Evolutionary conservation across 2,888 invertebrate species (phyloP), one percentile per base, ranked within the genome.

Genomic region (Lasioglossum lativentre): DNA sequence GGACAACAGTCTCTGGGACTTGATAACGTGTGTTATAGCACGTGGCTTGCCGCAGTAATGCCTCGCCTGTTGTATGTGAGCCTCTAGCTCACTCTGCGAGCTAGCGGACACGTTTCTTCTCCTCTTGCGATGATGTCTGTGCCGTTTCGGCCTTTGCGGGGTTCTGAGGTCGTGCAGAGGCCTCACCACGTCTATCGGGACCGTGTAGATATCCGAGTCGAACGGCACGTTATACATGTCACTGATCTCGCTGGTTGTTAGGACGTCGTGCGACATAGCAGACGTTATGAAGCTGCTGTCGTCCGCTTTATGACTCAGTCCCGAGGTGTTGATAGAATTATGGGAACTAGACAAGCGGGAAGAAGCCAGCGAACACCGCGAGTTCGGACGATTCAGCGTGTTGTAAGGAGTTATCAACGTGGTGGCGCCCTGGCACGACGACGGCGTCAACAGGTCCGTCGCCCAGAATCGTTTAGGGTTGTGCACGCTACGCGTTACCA

Each of bases 211-310:
- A 94, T 98, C 98, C 91, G 98, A 98, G 93, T 98, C 98, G 91
- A 98, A 97, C 88, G 98, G 98, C 85, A 98, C 98, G 95, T 98
- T 98, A 94, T 98, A 98, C 96, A 98, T 97, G 94, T 98, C 98
- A 76, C 93, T 93, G 85, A 98, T 98, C 93, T 97, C 97, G 86
- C 97, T 97, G n/a, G 97, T 96, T 86, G 97, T 96, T 59, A 98
- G 95, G 3, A 98, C 97, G 93, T 98, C 98, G 93, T 98, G 98
- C 0, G 98, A 98, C 96, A 98, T 98, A 52, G 98, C 98, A 93
- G 98, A 98, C 0, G 98, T 98, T 89, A 98, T 98, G 94, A 98
- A 98, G 93, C 97, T 98, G 34, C 98, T 98, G 94, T 98, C 98
- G 94, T 98, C 98, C 1, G 96, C 97, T 95, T 97, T 97, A 92